Evolutionary conservation across 2,888 invertebrate species (phyloP).

Genomic region (Mythimna albipuncta): DNA sequence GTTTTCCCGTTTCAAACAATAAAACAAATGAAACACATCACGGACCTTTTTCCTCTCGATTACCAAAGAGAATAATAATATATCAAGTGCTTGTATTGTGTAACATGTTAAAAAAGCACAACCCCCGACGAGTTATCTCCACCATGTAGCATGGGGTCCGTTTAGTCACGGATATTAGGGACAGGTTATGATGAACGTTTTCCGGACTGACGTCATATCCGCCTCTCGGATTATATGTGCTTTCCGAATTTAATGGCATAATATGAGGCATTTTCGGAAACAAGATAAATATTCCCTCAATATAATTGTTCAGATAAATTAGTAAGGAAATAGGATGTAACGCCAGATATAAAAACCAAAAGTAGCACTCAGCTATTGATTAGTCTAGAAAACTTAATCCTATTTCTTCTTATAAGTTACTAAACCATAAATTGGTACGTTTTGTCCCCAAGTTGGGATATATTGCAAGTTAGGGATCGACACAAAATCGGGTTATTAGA

Average conservation of each 20-base stretch:
- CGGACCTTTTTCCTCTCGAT: background rate
- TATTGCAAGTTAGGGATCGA: constrained; percentile 32
- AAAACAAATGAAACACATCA: constrained; percentile 4
- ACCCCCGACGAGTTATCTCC: constrained; percentile 16
- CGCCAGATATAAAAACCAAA: background rate
- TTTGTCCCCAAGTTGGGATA: constrained; percentile 31
- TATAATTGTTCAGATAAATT: too few relatives aligned
- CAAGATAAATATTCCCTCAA: too few relatives aligned
- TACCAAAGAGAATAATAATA: constrained; percentile 18
- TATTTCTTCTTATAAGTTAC: background rate
- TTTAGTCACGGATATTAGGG: constrained; percentile 44
- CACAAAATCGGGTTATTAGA: constrained; percentile 39
- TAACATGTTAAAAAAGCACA: constrained; percentile 10
- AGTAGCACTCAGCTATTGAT: background rate
- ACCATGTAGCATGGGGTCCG: constrained; percentile 19
- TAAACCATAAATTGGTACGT: constrained; percentile 18
- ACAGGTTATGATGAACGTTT: constrained; percentile 32
- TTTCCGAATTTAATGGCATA: constrained; percentile 23
- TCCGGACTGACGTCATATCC: constrained; percentile 36
- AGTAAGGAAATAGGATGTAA: background rate
- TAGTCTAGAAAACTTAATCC: background rate
- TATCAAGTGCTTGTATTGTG: background rate
- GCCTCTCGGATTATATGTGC: background rate
- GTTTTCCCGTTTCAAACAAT: constrained; percentile 6
- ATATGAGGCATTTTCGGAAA: background rate